Conservation (phyloP, 2,797 vertebrate species). For the Melanotaenia trifasciata region DNA sequence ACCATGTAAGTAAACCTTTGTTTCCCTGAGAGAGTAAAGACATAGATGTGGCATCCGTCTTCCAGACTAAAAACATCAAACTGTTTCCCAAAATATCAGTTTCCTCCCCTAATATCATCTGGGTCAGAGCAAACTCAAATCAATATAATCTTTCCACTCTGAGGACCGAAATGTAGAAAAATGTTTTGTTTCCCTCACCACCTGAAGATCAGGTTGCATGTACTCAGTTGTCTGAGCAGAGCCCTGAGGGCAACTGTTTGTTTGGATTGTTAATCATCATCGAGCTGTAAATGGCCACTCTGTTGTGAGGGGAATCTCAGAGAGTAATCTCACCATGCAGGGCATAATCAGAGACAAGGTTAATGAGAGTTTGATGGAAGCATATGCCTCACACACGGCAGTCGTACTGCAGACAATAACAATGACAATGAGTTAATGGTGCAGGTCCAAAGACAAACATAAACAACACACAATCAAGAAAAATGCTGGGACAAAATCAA, state of each 20-base stretch:
- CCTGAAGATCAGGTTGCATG: slow-evolving; percentile 33
- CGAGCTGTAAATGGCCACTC: slow-evolving; percentile 72
- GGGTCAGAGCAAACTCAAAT: slow-evolving; percentile 1
- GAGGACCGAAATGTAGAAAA: neutral
- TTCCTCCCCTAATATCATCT: neutral
- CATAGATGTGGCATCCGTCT: neutral
- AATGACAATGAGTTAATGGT: slow-evolving; percentile 74
- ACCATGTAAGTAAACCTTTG: neutral
- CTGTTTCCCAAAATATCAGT: neutral
- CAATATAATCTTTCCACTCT: slow-evolving; percentile 8
- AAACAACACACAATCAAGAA: slow-evolving; percentile 75
- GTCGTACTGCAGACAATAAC: slow-evolving; percentile 68
- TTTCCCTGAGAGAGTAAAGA: neutral
- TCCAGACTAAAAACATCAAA: neutral
- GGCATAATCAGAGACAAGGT: slow-evolving; percentile 83
- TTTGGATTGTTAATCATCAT: slow-evolving; percentile 78
- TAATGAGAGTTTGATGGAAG: slow-evolving; percentile 85
- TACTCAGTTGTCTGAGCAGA: slow-evolving; percentile 49
- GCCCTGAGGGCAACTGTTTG: slow-evolving; percentile 68
- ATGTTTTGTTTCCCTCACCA: slow-evolving; percentile 28
- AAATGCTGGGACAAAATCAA: slow-evolving; percentile 64
- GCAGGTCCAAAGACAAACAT: slow-evolving; percentile 74
- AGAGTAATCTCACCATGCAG: slow-evolving; percentile 72
- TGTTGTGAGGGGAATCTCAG: slow-evolving; percentile 66
- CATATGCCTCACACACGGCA: slow-evolving; percentile 75